These are phyloP conservation scores for Macrocentrus cingulum DNA, from an alignment of 1,140 invertebrate species.

Conservation along the genomic window DNA sequence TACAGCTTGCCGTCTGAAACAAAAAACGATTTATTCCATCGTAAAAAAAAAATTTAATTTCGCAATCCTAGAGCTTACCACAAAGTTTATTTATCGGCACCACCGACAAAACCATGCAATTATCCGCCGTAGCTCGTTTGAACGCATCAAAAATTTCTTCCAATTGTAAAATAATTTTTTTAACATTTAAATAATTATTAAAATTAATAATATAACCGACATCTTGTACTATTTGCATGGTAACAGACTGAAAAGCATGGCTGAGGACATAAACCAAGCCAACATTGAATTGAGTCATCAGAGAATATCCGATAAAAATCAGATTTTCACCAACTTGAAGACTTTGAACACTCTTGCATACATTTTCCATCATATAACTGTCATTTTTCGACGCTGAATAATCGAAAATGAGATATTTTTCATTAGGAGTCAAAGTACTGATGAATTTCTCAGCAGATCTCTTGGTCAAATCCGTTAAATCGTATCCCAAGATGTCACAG, in stretches of 20 bases:
- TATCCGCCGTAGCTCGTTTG: conserved; percentile 20
- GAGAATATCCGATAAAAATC: conserved; percentile 48
- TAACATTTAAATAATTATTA: conserved; percentile 28
- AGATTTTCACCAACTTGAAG: conserved; percentile 37
- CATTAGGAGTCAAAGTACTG: too few relatives aligned
- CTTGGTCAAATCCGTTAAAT: conserved; percentile 29
- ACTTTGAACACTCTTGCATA: conserved; percentile 34
- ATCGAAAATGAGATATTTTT: conserved; percentile 40
- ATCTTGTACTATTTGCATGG: conserved; percentile 31
- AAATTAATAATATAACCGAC: conserved; percentile 46
- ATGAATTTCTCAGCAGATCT: conserved; percentile 26
- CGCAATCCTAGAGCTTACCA: conserved; percentile 41
- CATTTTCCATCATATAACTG: conserved; percentile 30
- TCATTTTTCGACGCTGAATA: conserved; percentile 36
- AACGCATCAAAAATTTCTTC: conserved; percentile 33
- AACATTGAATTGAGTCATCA: conserved; percentile 53
- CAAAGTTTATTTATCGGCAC: conserved; percentile 41
- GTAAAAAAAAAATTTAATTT: not conserved
- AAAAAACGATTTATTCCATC: not conserved
- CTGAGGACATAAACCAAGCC: conserved; percentile 49
- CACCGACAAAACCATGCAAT: conserved; percentile 41
- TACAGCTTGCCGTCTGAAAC: conserved; percentile 43
- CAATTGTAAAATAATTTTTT: conserved; percentile 32
- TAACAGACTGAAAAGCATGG: conserved; percentile 44
- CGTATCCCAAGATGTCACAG: too few relatives aligned